phyloP scores from a whole-genome alignment of 1,140 invertebrate genomes.

The Episyrphus balteatus region DNA sequence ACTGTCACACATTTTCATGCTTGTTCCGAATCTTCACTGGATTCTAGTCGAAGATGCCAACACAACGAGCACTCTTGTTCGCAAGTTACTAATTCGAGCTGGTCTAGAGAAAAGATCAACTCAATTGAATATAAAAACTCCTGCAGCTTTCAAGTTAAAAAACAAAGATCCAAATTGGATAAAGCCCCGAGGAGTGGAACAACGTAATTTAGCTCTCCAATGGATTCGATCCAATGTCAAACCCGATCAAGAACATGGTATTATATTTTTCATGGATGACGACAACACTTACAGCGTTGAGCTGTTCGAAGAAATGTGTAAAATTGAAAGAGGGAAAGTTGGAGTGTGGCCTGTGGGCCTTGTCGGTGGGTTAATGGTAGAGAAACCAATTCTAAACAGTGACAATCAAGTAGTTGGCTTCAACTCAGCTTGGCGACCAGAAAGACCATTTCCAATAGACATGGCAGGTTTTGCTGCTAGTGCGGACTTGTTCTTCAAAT shows the following conservation, averaged over 20 bases:
- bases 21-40: conserved; percentile 89
- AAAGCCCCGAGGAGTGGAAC: conserved; percentile 87
- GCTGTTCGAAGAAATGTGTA: conserved; percentile 58
- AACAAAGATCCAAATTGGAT: conserved; percentile 69
- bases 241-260: conserved; percentile 46
- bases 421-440: conserved; percentile 71
- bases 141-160: conserved; percentile 54
- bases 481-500: conserved; percentile 61
- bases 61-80: conserved; percentile 64
- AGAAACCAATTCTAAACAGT: conserved; percentile 62
- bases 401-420: conserved; percentile 68
- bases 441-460: conserved; percentile 88
- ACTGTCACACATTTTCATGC: conserved; percentile 78
- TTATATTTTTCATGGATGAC: conserved; percentile 98
- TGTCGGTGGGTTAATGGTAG: conserved; percentile 80
- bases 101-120: conserved; percentile 25
- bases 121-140: conserved; percentile 38
- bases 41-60: conserved; percentile 85
- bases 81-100: conserved; percentile 63
- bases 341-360: conserved; percentile 97
- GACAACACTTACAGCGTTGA: conserved; percentile 76
- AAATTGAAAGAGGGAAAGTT: conserved; percentile 59
- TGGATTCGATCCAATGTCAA: conserved; percentile 69
- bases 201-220: conserved; percentile 78
- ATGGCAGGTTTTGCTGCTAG: conserved; percentile 98